Base-by-base conservation (phyloP, 2,797 vertebrate genomes). In the Esox masquinongy region DNA sequence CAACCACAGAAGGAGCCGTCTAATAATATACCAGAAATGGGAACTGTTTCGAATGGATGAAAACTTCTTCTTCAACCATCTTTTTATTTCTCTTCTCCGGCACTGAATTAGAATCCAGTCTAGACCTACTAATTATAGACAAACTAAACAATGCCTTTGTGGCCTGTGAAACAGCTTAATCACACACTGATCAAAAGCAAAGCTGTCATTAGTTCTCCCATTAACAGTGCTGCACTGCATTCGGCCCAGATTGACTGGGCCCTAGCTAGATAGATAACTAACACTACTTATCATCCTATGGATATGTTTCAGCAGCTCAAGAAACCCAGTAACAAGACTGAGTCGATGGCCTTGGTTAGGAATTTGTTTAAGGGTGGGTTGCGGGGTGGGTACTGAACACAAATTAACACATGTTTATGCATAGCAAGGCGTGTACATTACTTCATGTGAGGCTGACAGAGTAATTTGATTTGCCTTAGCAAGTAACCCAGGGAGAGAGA, bases 361-460 rank as follows among this genome's bases (percentile, higher is more conserved):
- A 19, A 85, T 88, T 77, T 85, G 85, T 86, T 71, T 56, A 87
- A 74, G 31, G 29, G 16, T 29, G 19, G 14, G 39, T 19, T n/a
- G 24, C 11, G 9, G 68, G 22, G 19, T 47, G 70, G 24, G 86
- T 83, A 80, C 79, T 84, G 68, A 66, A 79, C 85, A 86, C 85
- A 87, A 89, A 89, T 86, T 79, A 89, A 89, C 87, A 88, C 80
- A 84, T 90, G 86, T 88, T 88, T 87, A 87, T 86, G 83, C 83
- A 79, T 73, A 81, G 83, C 88, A 86, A 88, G 87, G 87, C 81
- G 80, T 83, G 83, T 87, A 85, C 74, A 79, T 84, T 80, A 59
- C 87, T 88, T 84, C 74, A 87, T 89, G 85, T 85, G 75, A 88
- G 77, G 82, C 68, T 84, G 80, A 84, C 87, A 85, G 77, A 26